Evolutionary conservation across 2,888 invertebrate genomes (phyloP).

Genomic region (Dastarcus helophoroides): DNA sequence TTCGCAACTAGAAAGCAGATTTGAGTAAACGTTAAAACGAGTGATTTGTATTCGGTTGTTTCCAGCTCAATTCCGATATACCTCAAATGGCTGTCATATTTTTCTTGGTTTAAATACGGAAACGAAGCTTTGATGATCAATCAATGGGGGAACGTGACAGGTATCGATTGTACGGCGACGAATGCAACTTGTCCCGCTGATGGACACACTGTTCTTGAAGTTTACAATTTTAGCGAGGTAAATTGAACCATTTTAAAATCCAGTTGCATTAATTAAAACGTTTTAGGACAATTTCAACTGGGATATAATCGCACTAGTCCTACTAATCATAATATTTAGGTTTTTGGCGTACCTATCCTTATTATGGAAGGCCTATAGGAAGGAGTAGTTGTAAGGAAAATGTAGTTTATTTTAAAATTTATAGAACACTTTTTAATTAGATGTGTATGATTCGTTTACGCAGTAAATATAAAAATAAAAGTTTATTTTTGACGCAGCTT

Average conservation of each 20-base stretch:
- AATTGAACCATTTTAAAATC: no score
- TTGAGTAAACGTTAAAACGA: no score
- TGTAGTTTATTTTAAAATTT: no score
- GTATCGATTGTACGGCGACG: conserved; percentile 58
- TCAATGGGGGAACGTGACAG: conserved; percentile 73
- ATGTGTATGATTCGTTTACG: no score
- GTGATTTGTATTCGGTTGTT: no score
- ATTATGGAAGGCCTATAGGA: conserved; percentile 49
- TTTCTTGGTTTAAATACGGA: conserved; percentile 89
- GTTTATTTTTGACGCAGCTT: no score
- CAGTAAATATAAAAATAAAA: no score
- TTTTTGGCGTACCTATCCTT: conserved; percentile 66
- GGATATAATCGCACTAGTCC: conserved; percentile 59
- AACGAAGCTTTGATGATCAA: conserved; percentile 82
- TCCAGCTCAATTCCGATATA: conserved; percentile 71
- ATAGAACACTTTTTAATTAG: no score
- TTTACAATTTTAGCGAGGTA: conserved; percentile 35
- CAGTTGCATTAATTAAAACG: conserved; percentile 17
- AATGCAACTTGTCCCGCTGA: conserved; percentile 68
- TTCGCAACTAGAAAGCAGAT: no score
- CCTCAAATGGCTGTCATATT: conserved; percentile 73
- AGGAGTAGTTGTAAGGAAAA: no score
- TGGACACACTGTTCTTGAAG: conserved; percentile 67
- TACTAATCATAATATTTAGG: conserved; percentile 63
- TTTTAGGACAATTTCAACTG: conserved; percentile 54